Base-by-base conservation (phyloP, 2,888 invertebrate genomes). In the Netelia virgata region DNA sequence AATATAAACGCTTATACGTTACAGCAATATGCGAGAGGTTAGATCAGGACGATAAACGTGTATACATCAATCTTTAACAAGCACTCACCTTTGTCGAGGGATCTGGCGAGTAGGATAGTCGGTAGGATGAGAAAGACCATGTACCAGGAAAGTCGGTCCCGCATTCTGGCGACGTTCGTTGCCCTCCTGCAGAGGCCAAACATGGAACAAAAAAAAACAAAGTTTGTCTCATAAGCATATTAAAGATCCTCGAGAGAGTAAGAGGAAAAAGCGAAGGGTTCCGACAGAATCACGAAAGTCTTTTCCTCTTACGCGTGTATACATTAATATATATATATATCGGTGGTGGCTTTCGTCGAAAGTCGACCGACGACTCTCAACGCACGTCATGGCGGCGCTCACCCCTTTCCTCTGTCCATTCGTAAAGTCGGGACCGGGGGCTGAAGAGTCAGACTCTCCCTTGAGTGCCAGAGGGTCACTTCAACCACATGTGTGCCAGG, bases 71-170 rank as follows among this genome's bases (percentile, higher is more conserved):
- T 1, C 43, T 16, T 20, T 70, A 8, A 14, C 36, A 73, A 14
- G 28, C 8, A 86, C 89, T 91, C 87, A 94, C 94, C 94, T 92
- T 93, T 94, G 90, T 94, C 94, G 88, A 94, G 93, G 78, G 94
- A 94, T 86, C 93, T 93, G 87, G 94, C 94, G 85, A 94, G 91
- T 82, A 94, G 90, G 83, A 94, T 93, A 86, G 94, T 94, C 87
- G 94, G 94, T 87, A 94, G 90, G 88, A 94, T 93, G 88, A 94
- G 85, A 88, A 94, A 93, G 87, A 93, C 93, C 93, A 93, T 93
- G 90, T 93, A 93, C 93, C 93, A 93, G 82, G 93, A 93, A 86
- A 93, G 92, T 90, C 93, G 92, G 91, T 93, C 93, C 91, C 93
- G 92, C 93, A 93, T 93, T 90, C 90, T 93, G 89, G 90, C 89